Conservation (phyloP, 2,113 vertebrate species). For the Electrona antarctica region DNA sequence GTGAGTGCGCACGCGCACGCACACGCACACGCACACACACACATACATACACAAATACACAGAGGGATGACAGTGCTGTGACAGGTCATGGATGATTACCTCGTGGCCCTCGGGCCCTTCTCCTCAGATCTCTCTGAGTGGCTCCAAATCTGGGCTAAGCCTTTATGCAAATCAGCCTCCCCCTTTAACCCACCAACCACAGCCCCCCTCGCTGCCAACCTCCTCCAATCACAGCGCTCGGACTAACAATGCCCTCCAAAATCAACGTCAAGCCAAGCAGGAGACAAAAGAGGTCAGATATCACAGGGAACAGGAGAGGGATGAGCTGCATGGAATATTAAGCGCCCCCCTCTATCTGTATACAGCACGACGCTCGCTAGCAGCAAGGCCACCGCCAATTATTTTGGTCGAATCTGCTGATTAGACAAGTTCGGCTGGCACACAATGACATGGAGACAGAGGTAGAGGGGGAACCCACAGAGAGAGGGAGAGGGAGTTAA, state of each 20-base stretch:
- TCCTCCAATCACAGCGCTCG: slow-evolving; percentile 70
- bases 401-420: slow-evolving; percentile 77
- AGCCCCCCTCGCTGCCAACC: slow-evolving; percentile 60
- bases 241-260: slow-evolving; percentile 81
- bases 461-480: slow-evolving; percentile 8
- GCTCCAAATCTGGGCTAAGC: slow-evolving; percentile 81
- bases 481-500: background rate
- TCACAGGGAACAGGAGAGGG: slow-evolving; percentile 76
- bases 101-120: slow-evolving; percentile 77
- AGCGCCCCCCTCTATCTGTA: slow-evolving; percentile 71
- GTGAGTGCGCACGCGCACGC: background rate
- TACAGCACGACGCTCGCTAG: slow-evolving; percentile 66
- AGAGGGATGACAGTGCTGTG: slow-evolving; percentile 71
- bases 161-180: slow-evolving; percentile 77
- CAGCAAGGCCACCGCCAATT: slow-evolving; percentile 76
- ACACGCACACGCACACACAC: slow-evolving; percentile 49
- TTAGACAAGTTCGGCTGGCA: slow-evolving; percentile 74
- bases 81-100: slow-evolving; percentile 79
- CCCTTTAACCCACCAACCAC: slow-evolving; percentile 73
- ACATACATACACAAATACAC: slow-evolving; percentile 54
- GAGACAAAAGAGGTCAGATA: slow-evolving; percentile 82
- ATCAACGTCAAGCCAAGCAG: slow-evolving; percentile 77
- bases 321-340: slow-evolving; percentile 74
- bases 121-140: slow-evolving; percentile 78
- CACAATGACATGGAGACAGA: slow-evolving; percentile 63